A percentile compares a stretch with the other conserved stretches of the same genome.
These are phyloP conservation scores for Apamea monoglypha DNA, from an alignment of 2,888 invertebrate genomes.

Conservation along the genomic window DNA sequence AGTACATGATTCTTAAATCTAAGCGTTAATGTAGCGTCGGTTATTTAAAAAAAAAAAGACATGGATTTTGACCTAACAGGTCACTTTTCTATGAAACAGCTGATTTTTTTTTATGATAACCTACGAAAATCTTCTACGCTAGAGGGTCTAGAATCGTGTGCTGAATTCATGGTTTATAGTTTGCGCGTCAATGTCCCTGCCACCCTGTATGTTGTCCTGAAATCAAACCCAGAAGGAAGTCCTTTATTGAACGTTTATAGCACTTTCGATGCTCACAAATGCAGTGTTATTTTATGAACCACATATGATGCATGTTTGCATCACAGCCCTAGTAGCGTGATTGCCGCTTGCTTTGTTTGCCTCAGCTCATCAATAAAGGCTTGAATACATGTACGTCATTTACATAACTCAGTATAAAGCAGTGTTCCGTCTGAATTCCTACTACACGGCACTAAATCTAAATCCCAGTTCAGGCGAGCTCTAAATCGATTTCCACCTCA, in stretches of 20 bases:
- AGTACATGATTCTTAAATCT: not conserved
- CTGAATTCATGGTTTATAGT: not conserved
- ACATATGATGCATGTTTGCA: slow-evolving; percentile 4
- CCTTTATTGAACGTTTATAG: not conserved
- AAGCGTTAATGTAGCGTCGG: no score
- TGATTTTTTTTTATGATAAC: no score
- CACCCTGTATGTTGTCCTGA: not conserved
- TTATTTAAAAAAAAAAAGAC: no score
- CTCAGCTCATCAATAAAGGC: slow-evolving; percentile 43
- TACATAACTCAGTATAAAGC: slow-evolving; percentile 27
- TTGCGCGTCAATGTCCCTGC: not conserved
- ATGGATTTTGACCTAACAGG: no score
- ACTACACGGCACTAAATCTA: slow-evolving; percentile 33
- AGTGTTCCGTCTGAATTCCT: slow-evolving; percentile 25
- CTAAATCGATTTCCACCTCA: slow-evolving; percentile 32
- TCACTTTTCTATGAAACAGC: not conserved
- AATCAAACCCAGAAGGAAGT: not conserved
- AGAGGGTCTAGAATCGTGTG: no score
- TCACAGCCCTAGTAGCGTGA: slow-evolving; percentile 27
- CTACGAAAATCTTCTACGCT: no score
- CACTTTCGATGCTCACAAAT: not conserved
- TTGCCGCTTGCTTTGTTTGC: slow-evolving; percentile 42
- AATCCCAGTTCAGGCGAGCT: slow-evolving; percentile 18
- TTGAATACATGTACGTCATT: slow-evolving; percentile 39
- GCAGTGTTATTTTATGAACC: slow-evolving; percentile 4